Evolutionary conservation across 2,888 invertebrate genomes (phyloP), one percentile per base, ranked within the genome.

Genomic region (Galerucella calmariensis): DNA sequence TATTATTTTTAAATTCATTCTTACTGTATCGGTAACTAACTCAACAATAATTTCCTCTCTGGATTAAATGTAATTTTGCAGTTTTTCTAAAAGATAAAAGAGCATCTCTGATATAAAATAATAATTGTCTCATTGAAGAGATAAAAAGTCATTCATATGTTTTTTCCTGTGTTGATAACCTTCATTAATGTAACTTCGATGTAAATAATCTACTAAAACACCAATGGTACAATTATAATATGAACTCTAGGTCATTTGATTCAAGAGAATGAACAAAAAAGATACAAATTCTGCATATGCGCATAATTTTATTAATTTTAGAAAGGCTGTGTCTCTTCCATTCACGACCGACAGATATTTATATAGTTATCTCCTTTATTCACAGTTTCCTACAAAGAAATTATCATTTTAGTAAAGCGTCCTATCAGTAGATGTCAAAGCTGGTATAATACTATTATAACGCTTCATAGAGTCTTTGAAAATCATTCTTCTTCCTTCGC

Each of bases 101-200:
- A 56, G 11, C 10, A 56, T 56, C 56, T 56, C 56, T 56, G 48
- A 48, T 48, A 48, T 48, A 14, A 12, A 48, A 14, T 48, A 48
- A 12, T 14, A 3, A 48, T 48, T 12, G 11, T 48, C 48, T 12
- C 14, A 12, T 48, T 48, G 48, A 11, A 48, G 14, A 48, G 12
- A 48, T 14, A 48, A 48, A 12, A 10, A 14, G 48, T 48, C 12
- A 48, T 48, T 48, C 11, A 14, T 48, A 20, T 56, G 9, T 1
- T 5, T 20, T 56, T 56, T 56, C 56, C 56, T 56, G n/a, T 11
- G 9, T 56, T 56, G 56, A 56, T 56, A 56, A 56, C 56, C 56
- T 56, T 56, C 56, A 56, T 16, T 16, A 20, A 16, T 8, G 11
- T 56, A 16, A 56, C 56, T 56, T 20, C 10, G 14, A 1, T 56